A percentile compares a stretch with the other conserved stretches of the same genome.
phyloP scores from a whole-genome alignment of 2,113 vertebrate genomes.

The Epinephelus fuscoguttatus region DNA sequence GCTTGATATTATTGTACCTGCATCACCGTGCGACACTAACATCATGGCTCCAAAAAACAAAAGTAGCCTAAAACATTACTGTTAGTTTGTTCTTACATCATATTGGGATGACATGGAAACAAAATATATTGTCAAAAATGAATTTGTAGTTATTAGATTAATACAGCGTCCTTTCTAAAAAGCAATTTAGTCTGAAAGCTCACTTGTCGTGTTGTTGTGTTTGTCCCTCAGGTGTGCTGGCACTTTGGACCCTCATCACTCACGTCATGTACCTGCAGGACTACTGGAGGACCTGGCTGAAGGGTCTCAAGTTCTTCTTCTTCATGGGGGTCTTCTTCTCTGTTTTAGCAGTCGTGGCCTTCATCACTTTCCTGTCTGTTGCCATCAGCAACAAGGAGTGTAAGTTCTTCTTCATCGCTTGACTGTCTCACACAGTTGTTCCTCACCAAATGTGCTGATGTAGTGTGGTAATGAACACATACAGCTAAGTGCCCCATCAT shows the following conservation, averaged over 20 bases:
- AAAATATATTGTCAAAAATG: too few relatives aligned
- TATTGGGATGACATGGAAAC: too few relatives aligned
- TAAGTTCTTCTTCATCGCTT: conserved; percentile 77
- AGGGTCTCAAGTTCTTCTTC: conserved; percentile 94
- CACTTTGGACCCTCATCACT: conserved; percentile 94
- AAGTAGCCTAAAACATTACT: too few relatives aligned
- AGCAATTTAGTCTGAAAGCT: background rate
- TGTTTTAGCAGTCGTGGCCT: conserved; percentile 85
- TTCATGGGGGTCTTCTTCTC: conserved; percentile 88
- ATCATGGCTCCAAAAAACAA: too few relatives aligned
- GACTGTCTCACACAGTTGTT: background rate
- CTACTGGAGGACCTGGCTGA: conserved; percentile 97
- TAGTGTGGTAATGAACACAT: background rate
- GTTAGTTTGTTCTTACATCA: too few relatives aligned
- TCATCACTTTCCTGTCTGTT: conserved; percentile 89
- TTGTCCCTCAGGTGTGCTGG: conserved; percentile 89
- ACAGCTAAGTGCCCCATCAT: background rate
- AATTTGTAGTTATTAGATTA: background rate
- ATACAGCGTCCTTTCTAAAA: background rate
- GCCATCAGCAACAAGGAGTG: conserved; percentile 89
- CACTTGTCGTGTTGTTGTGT: background rate
- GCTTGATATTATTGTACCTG: too few relatives aligned
- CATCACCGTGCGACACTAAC: background rate
- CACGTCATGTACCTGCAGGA: conserved; percentile 98
- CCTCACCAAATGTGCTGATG: background rate